These are phyloP conservation scores for Sebastes oblongus DNA, from an alignment of 2,797 vertebrate species.

Conservation along the genomic window DNA sequence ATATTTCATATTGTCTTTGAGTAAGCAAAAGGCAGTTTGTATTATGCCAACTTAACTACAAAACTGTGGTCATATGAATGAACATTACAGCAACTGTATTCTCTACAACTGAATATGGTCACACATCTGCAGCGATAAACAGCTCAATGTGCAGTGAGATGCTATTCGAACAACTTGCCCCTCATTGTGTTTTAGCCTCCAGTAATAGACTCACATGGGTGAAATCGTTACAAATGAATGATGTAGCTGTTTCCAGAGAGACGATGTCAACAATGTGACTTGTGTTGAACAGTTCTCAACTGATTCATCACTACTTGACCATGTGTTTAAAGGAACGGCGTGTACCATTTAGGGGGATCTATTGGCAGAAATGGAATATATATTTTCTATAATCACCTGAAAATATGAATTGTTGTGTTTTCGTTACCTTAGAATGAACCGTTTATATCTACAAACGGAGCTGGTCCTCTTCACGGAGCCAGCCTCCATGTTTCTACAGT, in stretches of 20 bases:
- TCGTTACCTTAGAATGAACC: too few species aligned
- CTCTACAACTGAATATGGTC: not conserved
- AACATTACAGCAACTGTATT: not conserved
- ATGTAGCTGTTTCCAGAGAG: conserved; percentile 9
- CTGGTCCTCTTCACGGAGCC: too few species aligned
- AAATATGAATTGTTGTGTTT: too few species aligned
- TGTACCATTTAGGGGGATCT: too few species aligned
- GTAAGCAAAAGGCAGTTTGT: not conserved
- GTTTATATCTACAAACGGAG: too few species aligned
- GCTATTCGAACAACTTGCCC: not conserved
- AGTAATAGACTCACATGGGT: conserved; percentile 1
- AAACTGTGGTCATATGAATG: not conserved
- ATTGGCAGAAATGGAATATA: too few species aligned
- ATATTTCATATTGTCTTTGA: not conserved
- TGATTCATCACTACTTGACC: not conserved
- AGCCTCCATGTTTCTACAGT: too few species aligned
- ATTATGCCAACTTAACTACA: not conserved
- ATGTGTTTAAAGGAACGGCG: not conserved
- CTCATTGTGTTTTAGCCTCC: not conserved
- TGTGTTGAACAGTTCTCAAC: not conserved
- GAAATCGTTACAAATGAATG: conserved; percentile 2
- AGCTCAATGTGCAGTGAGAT: not conserved
- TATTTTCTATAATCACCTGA: too few species aligned
- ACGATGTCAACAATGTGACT: conserved; percentile 8
- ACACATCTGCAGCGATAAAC: not conserved